phyloP scores from a whole-genome alignment of 2,113 vertebrate species.

The Periophthalmodon schlosseri region DNA sequence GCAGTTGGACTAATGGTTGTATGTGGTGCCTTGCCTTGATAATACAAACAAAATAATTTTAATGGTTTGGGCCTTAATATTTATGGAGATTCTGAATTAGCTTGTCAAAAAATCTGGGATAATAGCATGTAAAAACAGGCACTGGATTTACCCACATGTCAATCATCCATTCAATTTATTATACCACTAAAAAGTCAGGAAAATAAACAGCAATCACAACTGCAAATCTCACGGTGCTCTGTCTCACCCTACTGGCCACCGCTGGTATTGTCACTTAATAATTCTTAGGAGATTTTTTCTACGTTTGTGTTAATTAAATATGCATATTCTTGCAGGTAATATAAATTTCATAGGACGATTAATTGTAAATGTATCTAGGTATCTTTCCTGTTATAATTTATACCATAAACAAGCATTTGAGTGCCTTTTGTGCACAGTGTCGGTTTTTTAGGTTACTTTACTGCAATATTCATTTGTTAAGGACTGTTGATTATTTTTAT shows the following conservation, averaged over 20 bases:
- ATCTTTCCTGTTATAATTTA: slow-evolving; percentile 61
- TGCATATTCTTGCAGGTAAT: slow-evolving; percentile 2
- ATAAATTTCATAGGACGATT: not conserved
- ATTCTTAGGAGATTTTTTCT: not conserved
- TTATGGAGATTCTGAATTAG: slow-evolving; percentile 15
- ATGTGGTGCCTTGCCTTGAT: slow-evolving; percentile 66
- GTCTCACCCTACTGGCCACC: slow-evolving; percentile 54
- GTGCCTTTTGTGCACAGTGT: slow-evolving; percentile 77
- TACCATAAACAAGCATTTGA: slow-evolving; percentile 47
- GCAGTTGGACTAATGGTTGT: slow-evolving; percentile 44
- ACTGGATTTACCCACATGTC: slow-evolving; percentile 20
- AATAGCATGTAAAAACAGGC: slow-evolving; percentile 49
- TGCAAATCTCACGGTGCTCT: slow-evolving; percentile 24
- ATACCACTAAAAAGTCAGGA: slow-evolving; percentile 1
- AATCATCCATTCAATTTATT: slow-evolving; percentile 1
- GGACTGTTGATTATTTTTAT: slow-evolving; percentile 50
- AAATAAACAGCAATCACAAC: slow-evolving; percentile 22
- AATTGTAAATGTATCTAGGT: slow-evolving; percentile 52
- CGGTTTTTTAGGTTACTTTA: slow-evolving; percentile 63
- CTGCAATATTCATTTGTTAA: slow-evolving; percentile 52
- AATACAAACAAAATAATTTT: slow-evolving; percentile 54
- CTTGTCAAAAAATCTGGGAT: slow-evolving; percentile 22
- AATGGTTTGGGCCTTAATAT: slow-evolving; percentile 31
- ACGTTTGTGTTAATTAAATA: not conserved
- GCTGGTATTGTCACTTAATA: slow-evolving; percentile 33